Base-by-base conservation (phyloP, 1,140 invertebrate genomes). In the Ceratosolen fusciceps region DNA sequence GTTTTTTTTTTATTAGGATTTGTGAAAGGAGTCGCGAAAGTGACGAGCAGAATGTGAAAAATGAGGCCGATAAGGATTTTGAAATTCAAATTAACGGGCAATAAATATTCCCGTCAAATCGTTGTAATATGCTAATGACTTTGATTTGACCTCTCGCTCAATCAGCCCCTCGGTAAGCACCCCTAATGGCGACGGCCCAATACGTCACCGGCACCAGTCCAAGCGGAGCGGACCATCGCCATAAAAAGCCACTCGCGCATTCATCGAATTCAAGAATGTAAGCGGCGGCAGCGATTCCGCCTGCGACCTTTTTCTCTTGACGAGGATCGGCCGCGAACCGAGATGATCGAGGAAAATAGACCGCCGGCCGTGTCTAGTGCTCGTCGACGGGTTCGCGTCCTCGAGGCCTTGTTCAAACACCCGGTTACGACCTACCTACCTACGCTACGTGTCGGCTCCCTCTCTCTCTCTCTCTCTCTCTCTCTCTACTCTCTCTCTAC, bases 211-310 rank as follows among this genome's bases (percentile, higher is more conserved):
- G n/a, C n/a, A n/a, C n/a, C n/a, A n/a, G n/a, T n/a, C 39, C 26
- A 31, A 37, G 60, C 26, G 8, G 3, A 58, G 26, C 26, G 24
- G 34, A 26, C 5, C 2, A 58, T 54, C 77, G 47, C 24, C 58
- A 79, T 79, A 79, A 79, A 79, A 74, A 56, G 77, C 24, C 34
- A 73, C 58, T 79, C 31, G 37, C 19, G 71, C 58, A 73, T 73
- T 72, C 76, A 78, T 78, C 76, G 68, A 49, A 52, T 72, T 78
- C 76, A 34, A 72, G 60, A 39, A 37, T 67, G 31, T 52, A 39
- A 47, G 24, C n/a, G 16, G 9, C 21, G 31, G 12, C 71, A 21
- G 2, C 58, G 3, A 19, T 19, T 34, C 12, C 16, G n/a, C 8
- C 39, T 43, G 12, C 39, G 5, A 8, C 14, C 19, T 52, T 16